Base-by-base conservation (phyloP, 2,113 vertebrate species). In the Callocephalon fimbriatum region DNA sequence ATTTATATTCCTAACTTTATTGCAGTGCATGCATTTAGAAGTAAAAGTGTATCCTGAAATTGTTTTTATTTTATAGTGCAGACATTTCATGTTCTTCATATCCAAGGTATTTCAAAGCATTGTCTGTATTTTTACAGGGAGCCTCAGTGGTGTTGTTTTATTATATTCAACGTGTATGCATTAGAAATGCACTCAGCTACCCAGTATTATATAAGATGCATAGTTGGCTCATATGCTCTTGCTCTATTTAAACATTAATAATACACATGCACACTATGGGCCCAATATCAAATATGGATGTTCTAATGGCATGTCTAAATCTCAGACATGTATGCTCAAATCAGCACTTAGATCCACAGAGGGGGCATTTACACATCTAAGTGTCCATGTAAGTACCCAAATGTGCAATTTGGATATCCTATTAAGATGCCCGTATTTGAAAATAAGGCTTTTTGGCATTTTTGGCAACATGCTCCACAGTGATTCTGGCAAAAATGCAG, bases 381-480 rank as follows among this genome's bases (percentile, higher is more conserved):
- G 80, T 73, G 73, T 78, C 47, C 71, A 50, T 90, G 56, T 63
- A 88, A 94, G 87, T 67, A 79, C 75, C 58, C 85, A 94, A 96
- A 95, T 67, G 84, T 71, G 70, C 53, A 72, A 73, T 96, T 93
- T 73, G 53, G 66, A 50, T 84, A 44, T 19, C 26, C n/a, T 82
- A 38, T 75, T 91, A 88, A 79, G 66, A 66, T 63, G 38, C 37
- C 32, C 4, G 1, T 81, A 75, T 96, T 50, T 75, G 87, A 94
- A 93, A 95, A 94, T 89, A 94, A 92, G 84, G 93, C 94, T 96
- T 97, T 94, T 95, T 29, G 0, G 67, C 27, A 82, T 73, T 96
- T 97, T 82, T 95, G 91, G 95, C 87, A 87, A 68, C 15, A 15
- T 1, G 2, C 48, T 59, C 20, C 25, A 38, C 31, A 92, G 44